Percentiles rank a stretch among this genome's conserved stretches.
phyloP scores from a whole-genome alignment of 2,797 vertebrate species.

The Protonibea diacanthus region DNA sequence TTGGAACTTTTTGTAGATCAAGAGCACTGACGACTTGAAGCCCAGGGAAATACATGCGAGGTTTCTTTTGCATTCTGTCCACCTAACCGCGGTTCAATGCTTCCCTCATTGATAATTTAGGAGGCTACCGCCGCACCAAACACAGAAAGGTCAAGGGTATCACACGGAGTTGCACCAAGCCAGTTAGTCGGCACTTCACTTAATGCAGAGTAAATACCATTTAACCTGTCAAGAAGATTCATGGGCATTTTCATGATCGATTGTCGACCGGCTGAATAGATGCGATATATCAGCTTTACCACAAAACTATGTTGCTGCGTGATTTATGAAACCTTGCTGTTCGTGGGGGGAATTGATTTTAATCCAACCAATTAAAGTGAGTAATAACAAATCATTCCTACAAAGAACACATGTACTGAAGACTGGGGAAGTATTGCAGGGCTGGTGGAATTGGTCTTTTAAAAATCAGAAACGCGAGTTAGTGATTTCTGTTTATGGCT shows the following conservation, averaged over 20 bases:
- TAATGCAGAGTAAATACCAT: constrained; percentile 85
- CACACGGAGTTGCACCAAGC: constrained; percentile 72
- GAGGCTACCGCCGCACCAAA: constrained; percentile 61
- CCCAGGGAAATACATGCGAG: constrained; percentile 8
- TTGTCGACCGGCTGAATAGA: constrained; percentile 79
- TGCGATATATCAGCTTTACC: constrained; percentile 78
- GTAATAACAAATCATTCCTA: constrained; percentile 84
- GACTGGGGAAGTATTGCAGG: constrained; percentile 40
- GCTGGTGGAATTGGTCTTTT: constrained; percentile 34
- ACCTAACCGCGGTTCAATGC: constrained; percentile 54
- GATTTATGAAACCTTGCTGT: constrained; percentile 81
- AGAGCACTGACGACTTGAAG: constrained; percentile 3
- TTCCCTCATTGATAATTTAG: constrained; percentile 73
- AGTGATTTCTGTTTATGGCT: constrained; percentile 48
- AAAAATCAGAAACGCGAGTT: constrained; percentile 18
- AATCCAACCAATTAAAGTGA: constrained; percentile 84
- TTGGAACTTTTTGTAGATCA: constrained; percentile 30
- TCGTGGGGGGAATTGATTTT: constrained; percentile 81
- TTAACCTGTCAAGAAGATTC: constrained; percentile 85
- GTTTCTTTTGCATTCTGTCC: constrained; percentile 60
- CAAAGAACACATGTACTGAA: constrained; percentile 75
- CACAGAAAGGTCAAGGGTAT: constrained; percentile 80
- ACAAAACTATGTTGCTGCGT: constrained; percentile 73
- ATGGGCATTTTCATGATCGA: constrained; percentile 84
- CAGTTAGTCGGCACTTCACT: constrained; percentile 80